Evolutionary conservation across 2,113 vertebrate species (phyloP).

Genomic region (Cyprinodon brontotheroides): DNA sequence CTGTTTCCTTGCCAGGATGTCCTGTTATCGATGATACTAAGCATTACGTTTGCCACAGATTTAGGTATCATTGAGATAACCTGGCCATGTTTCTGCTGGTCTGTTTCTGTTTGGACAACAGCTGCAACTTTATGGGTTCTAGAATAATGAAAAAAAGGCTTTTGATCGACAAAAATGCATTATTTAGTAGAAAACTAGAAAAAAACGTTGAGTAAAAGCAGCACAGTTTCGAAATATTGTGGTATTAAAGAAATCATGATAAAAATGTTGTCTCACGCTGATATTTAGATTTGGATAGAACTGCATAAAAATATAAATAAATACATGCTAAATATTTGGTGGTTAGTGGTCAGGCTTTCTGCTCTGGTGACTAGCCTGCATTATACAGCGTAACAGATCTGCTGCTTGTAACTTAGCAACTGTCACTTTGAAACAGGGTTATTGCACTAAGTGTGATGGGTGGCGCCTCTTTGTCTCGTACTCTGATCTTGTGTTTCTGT

Average conservation of each 20-base stretch:
- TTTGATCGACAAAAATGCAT: background rate
- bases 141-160: background rate
- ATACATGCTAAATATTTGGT: background rate
- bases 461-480: background rate
- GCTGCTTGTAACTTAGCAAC: background rate
- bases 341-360: background rate
- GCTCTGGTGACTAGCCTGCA: background rate
- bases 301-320: background rate
- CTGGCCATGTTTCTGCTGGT: background rate
- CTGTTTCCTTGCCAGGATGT: background rate
- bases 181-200: background rate
- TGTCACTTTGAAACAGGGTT: background rate
- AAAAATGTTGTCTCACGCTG: background rate
- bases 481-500: background rate
- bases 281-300: background rate
- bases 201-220: background rate
- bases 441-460: background rate
- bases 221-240: background rate
- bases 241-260: background rate
- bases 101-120: background rate
- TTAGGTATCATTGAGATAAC: background rate
- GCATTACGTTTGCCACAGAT: too few relatives aligned
- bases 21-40: background rate
- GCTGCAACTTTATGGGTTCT: background rate
- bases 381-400: background rate